Conservation (phyloP, 2,113 vertebrate genomes). For the Cygnus atratus region DNA sequence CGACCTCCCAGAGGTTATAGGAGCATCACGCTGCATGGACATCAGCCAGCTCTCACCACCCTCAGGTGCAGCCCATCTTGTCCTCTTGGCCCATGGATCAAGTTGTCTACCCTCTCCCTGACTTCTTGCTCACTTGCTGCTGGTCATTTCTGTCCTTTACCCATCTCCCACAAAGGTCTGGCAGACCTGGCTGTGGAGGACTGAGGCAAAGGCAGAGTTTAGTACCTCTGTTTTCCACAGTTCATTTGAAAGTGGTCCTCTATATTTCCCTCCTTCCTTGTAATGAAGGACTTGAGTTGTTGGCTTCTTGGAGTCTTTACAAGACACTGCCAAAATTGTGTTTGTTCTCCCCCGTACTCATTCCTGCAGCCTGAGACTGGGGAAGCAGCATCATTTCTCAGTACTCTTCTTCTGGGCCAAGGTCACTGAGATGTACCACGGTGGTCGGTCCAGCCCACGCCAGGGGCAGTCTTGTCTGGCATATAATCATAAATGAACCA, state of each 20-base stretch:
- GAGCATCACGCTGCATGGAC: accelerated
- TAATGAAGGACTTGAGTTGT: background rate
- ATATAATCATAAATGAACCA: background rate
- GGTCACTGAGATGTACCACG: background rate
- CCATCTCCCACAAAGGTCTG: background rate
- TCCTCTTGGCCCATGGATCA: background rate
- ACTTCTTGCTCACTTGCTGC: accelerated
- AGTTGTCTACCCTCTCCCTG: background rate
- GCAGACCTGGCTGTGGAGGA: background rate
- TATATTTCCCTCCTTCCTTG: background rate
- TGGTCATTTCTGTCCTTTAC: background rate
- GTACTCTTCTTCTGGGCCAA: background rate
- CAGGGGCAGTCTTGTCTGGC: background rate
- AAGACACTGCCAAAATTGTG: background rate
- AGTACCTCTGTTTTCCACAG: background rate
- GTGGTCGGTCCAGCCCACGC: background rate
- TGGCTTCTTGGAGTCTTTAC: background rate
- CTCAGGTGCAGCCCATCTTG: background rate
- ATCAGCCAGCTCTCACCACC: background rate
- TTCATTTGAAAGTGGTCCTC: background rate
- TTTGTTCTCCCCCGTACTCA: background rate
- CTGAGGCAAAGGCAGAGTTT: background rate
- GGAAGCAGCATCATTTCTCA: background rate
- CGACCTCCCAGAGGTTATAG: background rate
- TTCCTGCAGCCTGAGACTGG: background rate